Evolutionary conservation across 2,888 invertebrate genomes (phyloP), one percentile per base, ranked within the genome.

Genomic region (Eurois occulta): DNA sequence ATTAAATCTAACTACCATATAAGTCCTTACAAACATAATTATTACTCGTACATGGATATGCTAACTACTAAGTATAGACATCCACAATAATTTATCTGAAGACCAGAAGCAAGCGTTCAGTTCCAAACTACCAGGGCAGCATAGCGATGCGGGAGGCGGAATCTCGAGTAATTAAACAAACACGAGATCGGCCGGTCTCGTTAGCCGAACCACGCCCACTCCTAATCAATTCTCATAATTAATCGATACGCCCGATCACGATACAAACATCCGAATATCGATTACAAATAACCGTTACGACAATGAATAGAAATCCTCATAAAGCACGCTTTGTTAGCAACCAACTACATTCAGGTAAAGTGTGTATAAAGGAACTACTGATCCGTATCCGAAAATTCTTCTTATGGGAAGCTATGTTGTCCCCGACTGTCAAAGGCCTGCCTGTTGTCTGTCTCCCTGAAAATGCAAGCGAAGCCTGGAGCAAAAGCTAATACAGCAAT

Each of bases 151-250:
- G 86, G 90, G 90, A 91, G 94, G 93, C 92, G 94, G 93, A 87
- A 88, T 92, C 90, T 73, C 80, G 87, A 89, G 92, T 93, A 94
- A 95, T 95, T 94, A 94, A 94, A 94, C 95, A 95, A 95, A 95
- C 95, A 95, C 92, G 92, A 92, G 89, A 92, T 87, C 93, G 92
- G 93, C 92, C 91, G 91, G 91, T 86, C 94, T 95, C 94, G 94
- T 94, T 94, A 94, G 90, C 88, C 85, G 77, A 77, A 87, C 89
- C 91, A 92, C 95, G 94, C 96, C 96, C 91, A 91, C 90, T 87
- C 86, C 94, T 94, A 94, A 95, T 95, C 94, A 94, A 95, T 94
- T 94, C 93, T 90, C 87, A 91, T 95, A 94, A 95, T 95, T 94
- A 95, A 95, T 95, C 94, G 93, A 91, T 92, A 86, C 82, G 88